Base-by-base conservation (phyloP, 2,888 invertebrate genomes). In the Fragum whitleyi region DNA sequence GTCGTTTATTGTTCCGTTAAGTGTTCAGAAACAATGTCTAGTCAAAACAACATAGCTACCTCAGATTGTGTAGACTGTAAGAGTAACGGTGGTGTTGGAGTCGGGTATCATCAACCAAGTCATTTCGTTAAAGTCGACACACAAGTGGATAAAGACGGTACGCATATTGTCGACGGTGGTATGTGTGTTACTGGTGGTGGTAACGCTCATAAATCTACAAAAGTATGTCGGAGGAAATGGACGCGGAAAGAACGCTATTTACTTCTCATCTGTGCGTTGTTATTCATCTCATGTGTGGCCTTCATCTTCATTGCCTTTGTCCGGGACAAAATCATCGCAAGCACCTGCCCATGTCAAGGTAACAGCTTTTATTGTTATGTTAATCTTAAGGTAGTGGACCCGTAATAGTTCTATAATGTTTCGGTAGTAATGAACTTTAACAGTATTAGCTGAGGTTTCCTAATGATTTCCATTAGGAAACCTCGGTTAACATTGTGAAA, bases 251-350 rank as follows among this genome's bases (percentile, higher is more conserved):
- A 90, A 75, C 86, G 88, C 62, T 91, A 89, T 71, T 70, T 91
- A 55, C 72, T 85, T 28, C 59, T 81, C 14, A 72, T 90, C 21
- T 89, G 88, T 81, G 62, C 77, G n/a, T 65, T 90, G 42, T 76
- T 91, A 47, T 86, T 91, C 59, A 59, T 88, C 59, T 87, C 90
- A 3, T 89, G 89, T 74, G 68, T 90, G 65, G 88, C 86, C 36
- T 90, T 91, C 67, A 74, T 91, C 55, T 72, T 87, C 29, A 81
- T 91, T 53, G 90, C 90, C 74, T 90, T 90, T 62, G 81, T 86
- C 11, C 76, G 81, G 53, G 83, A 87, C 62, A 62, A 71, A 53
- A 62, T 65, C 51, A 23, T 71, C n/a, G 28, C 70, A 26, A 53
- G 26, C 28, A 51, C 71, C 77, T 71, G 78, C 55, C 57, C 53